Evolutionary conservation across 2,888 invertebrate species (phyloP), one percentile per base, ranked within the genome.

Genomic region (Homarus gammarus): DNA sequence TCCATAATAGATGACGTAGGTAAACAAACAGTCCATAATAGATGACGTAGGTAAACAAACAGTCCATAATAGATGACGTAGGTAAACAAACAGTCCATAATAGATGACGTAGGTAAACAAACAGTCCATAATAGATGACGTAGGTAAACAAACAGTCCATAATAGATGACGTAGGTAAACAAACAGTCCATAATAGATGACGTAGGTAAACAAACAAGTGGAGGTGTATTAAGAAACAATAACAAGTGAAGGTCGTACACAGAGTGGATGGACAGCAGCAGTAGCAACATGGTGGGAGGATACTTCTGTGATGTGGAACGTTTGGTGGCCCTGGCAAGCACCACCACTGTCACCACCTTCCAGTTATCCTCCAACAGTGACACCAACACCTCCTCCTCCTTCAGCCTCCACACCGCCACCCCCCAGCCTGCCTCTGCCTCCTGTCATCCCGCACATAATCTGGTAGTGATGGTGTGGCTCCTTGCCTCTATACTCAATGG

Each of bases 401-500:
- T 22, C 18, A 56, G 56, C 22, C 15, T 5, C 2, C 22, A 15
- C 15, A 49, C 1, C 22, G 2, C 15, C 18, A 56, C 56, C 12
- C 56, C 22, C 49, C 40, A 6, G 5, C 49, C 44, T 38, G 27
- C 27, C n/a, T 77, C 77, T n/a, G 5, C 6, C 73, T 33, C 33
- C 73, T 73, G 31, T n/a, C 36, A 10, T 73, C 15, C 1, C 77
- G 2, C 77, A 6, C 27, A 31, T 22, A 33, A 38, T 18, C 33
- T 36, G 8, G 18, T 18, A 3, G 51, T 56, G 18, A 15, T 56
- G 12, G 40, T 84, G 27, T 91, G 91, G 91, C 18, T 88, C 1
- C 10, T 90, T 6, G 44, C 85, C 18, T 90, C 88, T 72, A 38
- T 84, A 22, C 61, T 91, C 44, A 61, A 81, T 33, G 91, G 90